Conservation (phyloP, 2,888 invertebrate genomes). For the Agelastica alni region DNA sequence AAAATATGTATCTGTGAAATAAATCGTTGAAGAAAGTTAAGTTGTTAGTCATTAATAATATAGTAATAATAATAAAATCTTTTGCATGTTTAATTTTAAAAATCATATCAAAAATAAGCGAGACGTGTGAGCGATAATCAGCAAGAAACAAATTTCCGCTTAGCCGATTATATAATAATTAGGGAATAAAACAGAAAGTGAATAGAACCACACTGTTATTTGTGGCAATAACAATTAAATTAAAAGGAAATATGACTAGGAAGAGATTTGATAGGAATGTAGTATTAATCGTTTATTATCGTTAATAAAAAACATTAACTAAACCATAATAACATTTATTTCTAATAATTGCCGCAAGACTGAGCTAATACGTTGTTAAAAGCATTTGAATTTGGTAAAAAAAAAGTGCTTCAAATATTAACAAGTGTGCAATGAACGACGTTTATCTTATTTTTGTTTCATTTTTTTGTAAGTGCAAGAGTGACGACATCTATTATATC, state of each 20-base stretch:
- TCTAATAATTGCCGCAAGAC: no score
- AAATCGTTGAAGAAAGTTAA: no score
- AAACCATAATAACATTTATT: background rate
- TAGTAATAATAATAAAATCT: no score
- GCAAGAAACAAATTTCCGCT: slow-evolving; percentile 1
- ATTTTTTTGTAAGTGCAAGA: no score
- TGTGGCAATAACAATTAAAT: background rate
- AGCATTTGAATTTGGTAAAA: no score
- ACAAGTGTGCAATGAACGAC: no score
- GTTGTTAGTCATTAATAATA: no score
- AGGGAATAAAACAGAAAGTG: background rate
- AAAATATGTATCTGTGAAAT: no score
- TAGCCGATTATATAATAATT: slow-evolving; percentile 2
- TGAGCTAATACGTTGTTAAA: no score
- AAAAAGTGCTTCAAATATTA: no score
- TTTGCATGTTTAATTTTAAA: background rate
- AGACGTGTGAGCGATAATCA: background rate
- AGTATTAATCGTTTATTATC: background rate
- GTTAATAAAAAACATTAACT: background rate
- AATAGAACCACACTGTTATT: background rate
- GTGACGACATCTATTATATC: no score
- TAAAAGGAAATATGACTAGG: slow-evolving; percentile 2
- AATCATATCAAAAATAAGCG: background rate
- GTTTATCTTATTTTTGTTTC: no score
- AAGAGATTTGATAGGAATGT: background rate